phyloP scores from a whole-genome alignment of 2,797 vertebrate genomes.

The Glyptemys insculpta region DNA sequence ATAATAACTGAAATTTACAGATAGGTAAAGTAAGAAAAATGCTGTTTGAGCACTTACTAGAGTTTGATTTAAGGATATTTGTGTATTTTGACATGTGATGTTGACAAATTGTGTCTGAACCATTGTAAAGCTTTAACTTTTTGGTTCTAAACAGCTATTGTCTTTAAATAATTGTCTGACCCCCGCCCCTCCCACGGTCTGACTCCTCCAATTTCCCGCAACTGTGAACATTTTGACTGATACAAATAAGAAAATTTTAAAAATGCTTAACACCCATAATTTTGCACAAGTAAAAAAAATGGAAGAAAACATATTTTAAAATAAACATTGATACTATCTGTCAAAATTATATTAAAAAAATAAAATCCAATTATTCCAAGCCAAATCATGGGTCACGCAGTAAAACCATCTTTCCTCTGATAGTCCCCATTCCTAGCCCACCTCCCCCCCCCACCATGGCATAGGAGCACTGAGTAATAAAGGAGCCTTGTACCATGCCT shows the following conservation, averaged over 20 bases:
- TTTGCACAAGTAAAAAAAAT: no score
- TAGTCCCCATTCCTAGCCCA: no score
- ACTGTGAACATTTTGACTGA: neutral
- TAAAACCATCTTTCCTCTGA: no score
- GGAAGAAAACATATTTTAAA: no score
- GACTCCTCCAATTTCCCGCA: neutral
- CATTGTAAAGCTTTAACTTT: neutral
- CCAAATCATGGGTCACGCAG: no score
- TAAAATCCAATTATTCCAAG: no score
- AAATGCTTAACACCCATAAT: no score
- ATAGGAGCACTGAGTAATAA: no score
- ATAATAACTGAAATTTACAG: neutral
- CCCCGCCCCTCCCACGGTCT: neutral
- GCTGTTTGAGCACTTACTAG: neutral
- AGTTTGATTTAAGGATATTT: neutral
- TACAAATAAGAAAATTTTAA: neutral
- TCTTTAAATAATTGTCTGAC: neutral
- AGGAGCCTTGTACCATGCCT: rapidly evolving
- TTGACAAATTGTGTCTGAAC: neutral
- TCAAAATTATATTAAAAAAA: no score
- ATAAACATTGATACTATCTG: no score
- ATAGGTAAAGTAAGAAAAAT: neutral
- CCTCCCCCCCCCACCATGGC: no score
- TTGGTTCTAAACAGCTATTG: neutral
- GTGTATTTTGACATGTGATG: neutral